A percentile compares a stretch with the other conserved stretches of the same genome.
Conservation (phyloP, 2,888 invertebrate species). For the Rhamnusium bicolor region DNA sequence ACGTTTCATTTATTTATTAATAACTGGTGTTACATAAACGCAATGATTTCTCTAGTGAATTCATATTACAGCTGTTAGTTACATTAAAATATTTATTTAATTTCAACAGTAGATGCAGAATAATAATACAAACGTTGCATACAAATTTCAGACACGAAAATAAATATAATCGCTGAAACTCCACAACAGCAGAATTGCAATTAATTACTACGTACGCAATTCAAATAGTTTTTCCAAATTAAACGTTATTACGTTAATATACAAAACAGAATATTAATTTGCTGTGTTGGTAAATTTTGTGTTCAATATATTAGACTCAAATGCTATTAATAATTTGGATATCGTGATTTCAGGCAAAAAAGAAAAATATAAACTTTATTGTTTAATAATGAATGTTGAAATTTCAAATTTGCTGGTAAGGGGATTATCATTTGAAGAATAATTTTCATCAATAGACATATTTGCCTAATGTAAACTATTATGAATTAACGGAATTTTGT, state of each 20-base stretch:
- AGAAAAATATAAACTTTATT: not conserved
- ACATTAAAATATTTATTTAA: not conserved
- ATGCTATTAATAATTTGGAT: not conserved
- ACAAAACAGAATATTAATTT: slow-evolving; percentile 9
- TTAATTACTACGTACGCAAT: not conserved
- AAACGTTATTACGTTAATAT: not conserved
- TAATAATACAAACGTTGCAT: not conserved
- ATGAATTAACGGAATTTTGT: too few relatives aligned
- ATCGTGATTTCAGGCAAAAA: not conserved
- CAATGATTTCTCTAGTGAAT: not conserved
- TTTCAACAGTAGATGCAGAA: not conserved
- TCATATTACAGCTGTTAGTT: not conserved
- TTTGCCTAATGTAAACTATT: not conserved
- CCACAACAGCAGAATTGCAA: not conserved
- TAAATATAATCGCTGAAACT: not conserved
- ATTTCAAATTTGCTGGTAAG: slow-evolving; percentile 1
- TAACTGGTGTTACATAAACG: too few relatives aligned
- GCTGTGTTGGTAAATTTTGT: slow-evolving; percentile 3
- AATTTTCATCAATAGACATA: not conserved
- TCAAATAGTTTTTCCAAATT: not conserved
- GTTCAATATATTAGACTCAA: slow-evolving; percentile 3
- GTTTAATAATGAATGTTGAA: not conserved
- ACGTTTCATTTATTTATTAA: too few relatives aligned
- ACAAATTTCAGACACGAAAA: not conserved
- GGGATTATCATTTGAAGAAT: not conserved